phyloP scores from a whole-genome alignment of 2,113 vertebrate genomes.

The Okapia johnstoni region DNA sequence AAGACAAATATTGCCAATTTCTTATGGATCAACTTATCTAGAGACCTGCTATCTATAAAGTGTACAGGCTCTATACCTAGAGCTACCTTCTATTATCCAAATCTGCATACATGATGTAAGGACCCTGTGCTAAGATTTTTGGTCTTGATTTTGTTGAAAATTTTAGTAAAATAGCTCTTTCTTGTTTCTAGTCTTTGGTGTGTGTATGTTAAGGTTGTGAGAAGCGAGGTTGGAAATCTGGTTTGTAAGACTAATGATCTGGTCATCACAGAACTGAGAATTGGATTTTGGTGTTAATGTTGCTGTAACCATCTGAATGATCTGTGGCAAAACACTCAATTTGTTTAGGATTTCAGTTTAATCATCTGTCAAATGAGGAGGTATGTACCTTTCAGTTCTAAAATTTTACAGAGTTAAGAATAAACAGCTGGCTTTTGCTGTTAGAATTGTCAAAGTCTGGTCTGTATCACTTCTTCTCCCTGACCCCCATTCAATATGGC shows the following conservation, averaged over 20 bases:
- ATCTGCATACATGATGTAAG: not conserved
- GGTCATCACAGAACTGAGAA: not conserved
- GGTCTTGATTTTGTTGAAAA: slow-evolving; percentile 7
- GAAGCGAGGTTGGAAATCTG: not conserved
- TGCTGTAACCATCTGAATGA: not conserved
- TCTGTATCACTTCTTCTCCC: not conserved
- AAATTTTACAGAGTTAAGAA: not conserved
- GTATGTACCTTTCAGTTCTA: not conserved
- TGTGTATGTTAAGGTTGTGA: not conserved
- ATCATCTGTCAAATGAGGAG: not conserved
- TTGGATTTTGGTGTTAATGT: not conserved
- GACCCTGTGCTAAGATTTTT: not conserved
- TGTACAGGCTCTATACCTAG: not conserved
- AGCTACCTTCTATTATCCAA: not conserved
- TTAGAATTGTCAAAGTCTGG: not conserved
- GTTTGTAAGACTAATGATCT: not conserved
- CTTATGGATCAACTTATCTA: not conserved
- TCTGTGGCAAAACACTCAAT: not conserved
- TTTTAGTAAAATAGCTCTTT: not conserved
- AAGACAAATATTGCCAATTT: not conserved
- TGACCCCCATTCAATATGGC: not conserved
- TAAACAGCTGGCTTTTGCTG: not conserved
- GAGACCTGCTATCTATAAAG: not conserved
- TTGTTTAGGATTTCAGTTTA: not conserved
- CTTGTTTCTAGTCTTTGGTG: not conserved